Evolutionary conservation across 2,888 invertebrate species (phyloP).

Genomic region (Brenthis daphne): DNA sequence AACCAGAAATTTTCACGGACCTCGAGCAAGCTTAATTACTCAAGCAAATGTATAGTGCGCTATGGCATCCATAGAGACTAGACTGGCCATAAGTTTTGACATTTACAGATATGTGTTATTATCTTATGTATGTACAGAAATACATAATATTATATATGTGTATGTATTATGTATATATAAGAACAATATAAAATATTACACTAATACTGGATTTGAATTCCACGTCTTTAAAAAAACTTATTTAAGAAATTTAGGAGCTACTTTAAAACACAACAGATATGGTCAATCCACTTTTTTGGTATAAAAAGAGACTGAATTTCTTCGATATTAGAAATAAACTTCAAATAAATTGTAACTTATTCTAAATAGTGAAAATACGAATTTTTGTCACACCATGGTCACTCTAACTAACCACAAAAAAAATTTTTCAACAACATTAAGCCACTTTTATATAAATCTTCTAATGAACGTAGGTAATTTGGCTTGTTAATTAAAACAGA

Average conservation of each 20-base stretch:
- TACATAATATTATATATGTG: too few relatives aligned
- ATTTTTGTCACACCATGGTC: conserved; percentile 11
- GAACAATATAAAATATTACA: too few relatives aligned
- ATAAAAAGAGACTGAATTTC: too few relatives aligned
- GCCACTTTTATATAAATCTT: conserved; percentile 44
- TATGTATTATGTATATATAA: too few relatives aligned
- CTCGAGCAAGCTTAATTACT: conserved; percentile 65
- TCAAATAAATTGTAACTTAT: not conserved
- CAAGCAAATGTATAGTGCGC: conserved; percentile 54
- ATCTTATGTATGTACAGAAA: too few relatives aligned
- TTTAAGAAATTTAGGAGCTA: too few relatives aligned
- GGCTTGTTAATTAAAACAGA: conserved; percentile 40
- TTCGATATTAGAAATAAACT: too few relatives aligned
- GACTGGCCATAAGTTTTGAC: not conserved
- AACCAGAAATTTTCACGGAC: conserved; percentile 61
- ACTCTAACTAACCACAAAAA: conserved; percentile 13
- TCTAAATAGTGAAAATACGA: not conserved
- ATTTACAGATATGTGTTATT: not conserved
- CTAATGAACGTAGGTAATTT: conserved; percentile 48
- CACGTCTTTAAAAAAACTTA: too few relatives aligned
- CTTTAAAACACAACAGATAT: too few relatives aligned
- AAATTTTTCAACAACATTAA: conserved; percentile 31
- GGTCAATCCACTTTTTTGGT: too few relatives aligned
- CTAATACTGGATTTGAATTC: too few relatives aligned
- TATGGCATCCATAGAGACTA: conserved; percentile 50